These are phyloP conservation scores for Batillaria attramentaria DNA, from an alignment of 1,140 invertebrate species.

Conservation along the genomic window DNA sequence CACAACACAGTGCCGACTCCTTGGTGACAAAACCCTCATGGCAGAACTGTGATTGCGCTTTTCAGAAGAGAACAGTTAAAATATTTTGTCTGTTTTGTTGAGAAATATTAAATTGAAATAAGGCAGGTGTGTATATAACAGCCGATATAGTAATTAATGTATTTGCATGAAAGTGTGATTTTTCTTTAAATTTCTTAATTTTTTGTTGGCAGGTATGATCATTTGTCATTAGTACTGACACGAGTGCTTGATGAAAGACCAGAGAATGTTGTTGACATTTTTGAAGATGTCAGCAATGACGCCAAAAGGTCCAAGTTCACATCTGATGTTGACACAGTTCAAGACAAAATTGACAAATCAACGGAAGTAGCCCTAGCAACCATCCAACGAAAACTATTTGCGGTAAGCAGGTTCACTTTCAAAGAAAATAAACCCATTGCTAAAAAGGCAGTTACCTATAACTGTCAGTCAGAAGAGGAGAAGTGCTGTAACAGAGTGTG, in stretches of 20 bases:
- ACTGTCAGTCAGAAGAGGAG: too few species aligned
- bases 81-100: too few species aligned
- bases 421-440: background rate
- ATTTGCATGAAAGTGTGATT: too few species aligned
- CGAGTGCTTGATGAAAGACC: slow-evolving; percentile 71
- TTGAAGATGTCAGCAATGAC: slow-evolving; percentile 72
- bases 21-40: too few species aligned
- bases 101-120: too few species aligned
- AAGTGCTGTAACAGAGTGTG: too few species aligned
- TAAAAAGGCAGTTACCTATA: background rate
- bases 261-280: slow-evolving; percentile 69
- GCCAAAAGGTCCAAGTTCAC: slow-evolving; percentile 67
- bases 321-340: slow-evolving; percentile 68
- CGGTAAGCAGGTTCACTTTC: slow-evolving; percentile 54
- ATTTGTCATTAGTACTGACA: slow-evolving; percentile 65
- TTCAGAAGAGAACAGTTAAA: too few species aligned
- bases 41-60: too few species aligned
- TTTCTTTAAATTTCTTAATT: too few species aligned
- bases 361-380: slow-evolving; percentile 70
- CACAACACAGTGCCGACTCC: too few species aligned
- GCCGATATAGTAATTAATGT: too few species aligned
- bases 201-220: slow-evolving; percentile 72
- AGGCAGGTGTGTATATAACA: too few species aligned
- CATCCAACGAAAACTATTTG: slow-evolving; percentile 69
- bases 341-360: slow-evolving; percentile 68